These are phyloP conservation scores for Trichechus manatus DNA, from an alignment of 2,113 vertebrate species.

Conservation along the genomic window DNA sequence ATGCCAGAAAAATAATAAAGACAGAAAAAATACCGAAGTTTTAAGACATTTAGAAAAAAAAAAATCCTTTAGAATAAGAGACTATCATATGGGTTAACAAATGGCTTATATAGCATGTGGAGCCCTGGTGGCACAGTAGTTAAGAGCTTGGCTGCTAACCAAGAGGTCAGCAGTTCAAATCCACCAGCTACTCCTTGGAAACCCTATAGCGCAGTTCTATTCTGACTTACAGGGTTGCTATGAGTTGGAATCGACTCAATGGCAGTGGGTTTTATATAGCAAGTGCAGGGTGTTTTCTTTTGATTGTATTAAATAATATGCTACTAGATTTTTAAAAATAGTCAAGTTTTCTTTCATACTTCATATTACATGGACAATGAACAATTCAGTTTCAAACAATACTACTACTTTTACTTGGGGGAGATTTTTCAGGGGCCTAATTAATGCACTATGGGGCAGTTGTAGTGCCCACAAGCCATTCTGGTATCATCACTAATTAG, in stretches of 20 bases:
- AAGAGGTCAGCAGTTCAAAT: too few species aligned
- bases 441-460: neutral
- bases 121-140: too few species aligned
- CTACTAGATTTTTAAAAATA: neutral
- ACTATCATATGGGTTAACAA: neutral
- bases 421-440: neutral
- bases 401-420: neutral
- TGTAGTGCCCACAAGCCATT: neutral
- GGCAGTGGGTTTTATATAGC: neutral
- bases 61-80: constrained; percentile 40
- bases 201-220: too few species aligned
- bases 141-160: too few species aligned
- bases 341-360: constrained; percentile 33
- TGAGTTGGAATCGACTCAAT: too few species aligned
- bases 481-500: neutral
- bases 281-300: neutral
- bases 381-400: constrained; percentile 38
- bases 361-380: neutral
- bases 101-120: neutral
- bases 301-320: neutral
- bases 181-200: too few species aligned
- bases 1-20: neutral
- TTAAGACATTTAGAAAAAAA: constrained; percentile 58
- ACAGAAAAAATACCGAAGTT: neutral
- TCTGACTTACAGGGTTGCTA: too few species aligned